Conservation (phyloP, 2,113 vertebrate genomes). For the Psettodes erumei region DNA sequence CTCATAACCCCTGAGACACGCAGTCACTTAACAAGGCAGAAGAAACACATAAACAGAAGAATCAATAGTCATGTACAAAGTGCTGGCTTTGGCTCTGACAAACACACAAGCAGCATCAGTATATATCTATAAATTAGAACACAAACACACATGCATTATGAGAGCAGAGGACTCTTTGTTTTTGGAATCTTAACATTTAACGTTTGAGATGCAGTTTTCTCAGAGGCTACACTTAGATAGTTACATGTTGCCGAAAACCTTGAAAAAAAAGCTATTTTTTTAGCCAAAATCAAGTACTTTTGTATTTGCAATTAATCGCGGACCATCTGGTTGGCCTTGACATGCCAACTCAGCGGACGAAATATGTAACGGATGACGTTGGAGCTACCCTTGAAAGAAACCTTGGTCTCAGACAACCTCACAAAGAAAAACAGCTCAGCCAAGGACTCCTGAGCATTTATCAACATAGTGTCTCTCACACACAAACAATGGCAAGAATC, state of each 20-base stretch:
- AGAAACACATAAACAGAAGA: slow-evolving; percentile 26
- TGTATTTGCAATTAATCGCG: slow-evolving; percentile 32
- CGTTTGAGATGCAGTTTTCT: neutral
- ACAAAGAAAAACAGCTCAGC: slow-evolving; percentile 50
- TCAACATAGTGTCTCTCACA: slow-evolving; percentile 28
- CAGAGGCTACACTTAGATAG: neutral
- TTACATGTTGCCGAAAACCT: slow-evolving; percentile 28
- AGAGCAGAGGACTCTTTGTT: neutral
- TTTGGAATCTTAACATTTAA: neutral
- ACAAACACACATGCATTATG: no score
- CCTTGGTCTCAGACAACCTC: slow-evolving; percentile 63
- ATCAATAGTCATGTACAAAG: slow-evolving; percentile 19
- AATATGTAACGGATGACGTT: slow-evolving; percentile 67
- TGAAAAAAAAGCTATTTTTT: slow-evolving; percentile 30
- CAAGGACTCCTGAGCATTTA: slow-evolving; percentile 53
- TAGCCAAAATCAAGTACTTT: slow-evolving; percentile 40
- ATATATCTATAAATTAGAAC: no score
- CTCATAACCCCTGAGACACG: slow-evolving; percentile 3
- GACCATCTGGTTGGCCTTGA: slow-evolving; percentile 69
- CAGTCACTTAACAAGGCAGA: slow-evolving; percentile 19
- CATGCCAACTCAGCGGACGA: slow-evolving; percentile 53
- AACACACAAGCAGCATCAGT: slow-evolving; percentile 11
- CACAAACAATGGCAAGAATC: neutral
- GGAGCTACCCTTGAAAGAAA: slow-evolving; percentile 66
- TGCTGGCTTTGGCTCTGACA: slow-evolving; percentile 22